phyloP scores from a whole-genome alignment of 2,797 vertebrate species.

The Gymnothorax javanicus region DNA sequence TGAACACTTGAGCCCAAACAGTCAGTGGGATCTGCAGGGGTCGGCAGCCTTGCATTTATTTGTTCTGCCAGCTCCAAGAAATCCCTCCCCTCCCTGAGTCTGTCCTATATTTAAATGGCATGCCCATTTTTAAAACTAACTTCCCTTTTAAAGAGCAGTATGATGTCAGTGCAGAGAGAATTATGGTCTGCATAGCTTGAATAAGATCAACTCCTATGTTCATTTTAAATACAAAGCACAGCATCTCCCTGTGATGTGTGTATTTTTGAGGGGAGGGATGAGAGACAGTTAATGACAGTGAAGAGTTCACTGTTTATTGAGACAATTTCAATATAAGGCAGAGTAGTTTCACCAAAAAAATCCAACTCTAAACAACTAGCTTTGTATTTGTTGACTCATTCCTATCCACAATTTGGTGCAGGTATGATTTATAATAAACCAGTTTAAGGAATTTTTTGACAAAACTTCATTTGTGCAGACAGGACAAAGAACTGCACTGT shows the following conservation, averaged over 20 bases:
- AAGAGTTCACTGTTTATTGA: neutral
- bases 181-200: conserved; percentile 1
- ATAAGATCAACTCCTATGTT: neutral
- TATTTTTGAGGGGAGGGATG: neutral
- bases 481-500: neutral
- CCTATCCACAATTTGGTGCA: neutral
- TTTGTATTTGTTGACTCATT: neutral
- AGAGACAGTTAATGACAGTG: no score
- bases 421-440: neutral
- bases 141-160: conserved; percentile 43
- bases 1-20: conserved; percentile 6
- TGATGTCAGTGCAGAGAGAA: conserved; percentile 16
- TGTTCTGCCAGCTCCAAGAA: conserved; percentile 48
- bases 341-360: neutral
- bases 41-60: conserved; percentile 55
- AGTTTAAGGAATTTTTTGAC: neutral
- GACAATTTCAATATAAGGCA: neutral
- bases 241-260: neutral
- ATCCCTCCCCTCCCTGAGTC: conserved; percentile 35
- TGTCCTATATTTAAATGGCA: conserved; percentile 42
- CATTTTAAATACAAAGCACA: neutral
- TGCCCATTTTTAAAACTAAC: conserved; percentile 55
- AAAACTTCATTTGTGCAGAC: neutral
- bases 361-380: neutral
- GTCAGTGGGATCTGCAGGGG: conserved; percentile 40